Percentiles rank a stretch among this genome's conserved stretches.
phyloP scores from a whole-genome alignment of 2,888 invertebrate species.

The Aphidoletes aphidimyza region DNA sequence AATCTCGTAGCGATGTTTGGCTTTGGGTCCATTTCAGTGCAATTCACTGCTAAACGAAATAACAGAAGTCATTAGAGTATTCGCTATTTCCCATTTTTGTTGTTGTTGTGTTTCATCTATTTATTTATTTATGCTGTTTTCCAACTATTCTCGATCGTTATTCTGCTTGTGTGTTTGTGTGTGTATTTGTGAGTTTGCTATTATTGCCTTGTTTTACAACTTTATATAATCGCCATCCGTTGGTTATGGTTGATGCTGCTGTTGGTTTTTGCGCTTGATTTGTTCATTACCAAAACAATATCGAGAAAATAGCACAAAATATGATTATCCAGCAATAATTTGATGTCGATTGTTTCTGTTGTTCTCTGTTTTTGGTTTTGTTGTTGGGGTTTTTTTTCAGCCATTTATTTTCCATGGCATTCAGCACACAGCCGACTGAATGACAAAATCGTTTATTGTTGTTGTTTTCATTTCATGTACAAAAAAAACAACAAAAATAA shows the following conservation, averaged over 20 bases:
- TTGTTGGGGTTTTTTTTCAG: background rate
- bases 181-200: background rate
- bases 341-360: conserved; percentile 20
- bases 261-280: conserved; percentile 25
- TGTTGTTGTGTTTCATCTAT: too few species aligned
- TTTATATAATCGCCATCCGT: background rate
- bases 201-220: conserved; percentile 5
- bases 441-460: background rate
- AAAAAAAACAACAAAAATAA: too few species aligned
- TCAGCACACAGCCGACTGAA: background rate
- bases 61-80: background rate
- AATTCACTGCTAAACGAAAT: too few species aligned
- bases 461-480: background rate
- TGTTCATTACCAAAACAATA: conserved; percentile 36
- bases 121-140: too few species aligned
- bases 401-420: background rate
- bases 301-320: conserved; percentile 26
- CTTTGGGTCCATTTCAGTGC: background rate
- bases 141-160: too few species aligned
- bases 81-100: background rate
- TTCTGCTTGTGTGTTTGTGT: background rate
- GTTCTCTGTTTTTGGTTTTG: background rate
- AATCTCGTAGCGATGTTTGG: background rate
- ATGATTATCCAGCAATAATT: conserved; percentile 26
- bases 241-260: background rate